phyloP scores from a whole-genome alignment of 2,797 vertebrate species.

The Notoglanidium macrostoma region DNA sequence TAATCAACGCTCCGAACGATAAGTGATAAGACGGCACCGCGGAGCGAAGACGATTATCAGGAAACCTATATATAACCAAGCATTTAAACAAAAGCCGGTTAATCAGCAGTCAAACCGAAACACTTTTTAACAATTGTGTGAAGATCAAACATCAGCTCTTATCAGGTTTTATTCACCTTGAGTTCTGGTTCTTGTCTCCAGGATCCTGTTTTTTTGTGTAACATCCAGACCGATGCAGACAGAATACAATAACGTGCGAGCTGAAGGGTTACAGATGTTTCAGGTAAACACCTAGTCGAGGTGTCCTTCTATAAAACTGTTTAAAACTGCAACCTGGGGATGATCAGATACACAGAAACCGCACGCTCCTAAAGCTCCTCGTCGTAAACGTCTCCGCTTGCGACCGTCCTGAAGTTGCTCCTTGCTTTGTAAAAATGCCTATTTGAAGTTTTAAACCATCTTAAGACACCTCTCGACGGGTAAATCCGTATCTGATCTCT shows the following conservation, averaged over 20 bases:
- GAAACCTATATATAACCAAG: slow-evolving; percentile 4
- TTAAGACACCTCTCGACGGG: background rate
- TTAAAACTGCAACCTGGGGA: background rate
- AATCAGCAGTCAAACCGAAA: slow-evolving; percentile 4
- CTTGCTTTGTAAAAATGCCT: background rate
- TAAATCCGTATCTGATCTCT: slow-evolving; percentile 16
- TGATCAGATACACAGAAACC: slow-evolving; percentile 46
- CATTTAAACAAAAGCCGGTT: slow-evolving; percentile 18
- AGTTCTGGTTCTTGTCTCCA: background rate
- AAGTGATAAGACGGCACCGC: background rate
- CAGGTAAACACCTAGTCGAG: background rate
- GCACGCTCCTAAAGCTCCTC: background rate
- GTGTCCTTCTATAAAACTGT: background rate
- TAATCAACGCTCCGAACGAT: background rate
- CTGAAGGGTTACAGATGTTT: background rate
- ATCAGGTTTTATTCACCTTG: slow-evolving; percentile 9
- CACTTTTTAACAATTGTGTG: background rate
- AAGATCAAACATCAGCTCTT: slow-evolving; percentile 11
- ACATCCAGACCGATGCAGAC: background rate
- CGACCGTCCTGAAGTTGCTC: background rate
- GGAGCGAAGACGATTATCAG: slow-evolving; percentile 10
- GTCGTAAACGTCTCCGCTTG: background rate
- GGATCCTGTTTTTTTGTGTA: background rate
- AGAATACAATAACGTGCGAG: background rate
- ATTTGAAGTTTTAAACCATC: background rate